These are phyloP conservation scores for Collichthys lucidus DNA, from an alignment of 2,113 vertebrate species.

Conservation along the genomic window DNA sequence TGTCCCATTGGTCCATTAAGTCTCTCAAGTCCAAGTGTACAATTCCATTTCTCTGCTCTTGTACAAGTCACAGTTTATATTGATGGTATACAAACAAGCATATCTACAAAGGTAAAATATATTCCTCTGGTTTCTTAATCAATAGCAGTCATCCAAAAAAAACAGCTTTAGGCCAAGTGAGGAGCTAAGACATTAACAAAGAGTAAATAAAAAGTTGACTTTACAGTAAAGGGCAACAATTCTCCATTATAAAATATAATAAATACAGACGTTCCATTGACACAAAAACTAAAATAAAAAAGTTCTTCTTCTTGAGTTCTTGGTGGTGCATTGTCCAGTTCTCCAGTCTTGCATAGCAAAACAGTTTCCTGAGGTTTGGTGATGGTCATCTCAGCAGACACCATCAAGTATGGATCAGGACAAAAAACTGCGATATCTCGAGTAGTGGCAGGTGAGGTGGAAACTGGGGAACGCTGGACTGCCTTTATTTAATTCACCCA, in stretches of 20 bases:
- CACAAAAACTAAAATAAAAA: not conserved
- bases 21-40: not conserved
- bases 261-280: not conserved
- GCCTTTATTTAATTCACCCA: not conserved
- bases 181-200: not conserved
- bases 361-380: not conserved
- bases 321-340: not conserved
- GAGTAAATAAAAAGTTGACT: not conserved
- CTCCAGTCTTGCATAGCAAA: not conserved
- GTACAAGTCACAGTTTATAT: no score
- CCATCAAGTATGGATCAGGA: not conserved
- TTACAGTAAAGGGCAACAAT: not conserved
- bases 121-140: not conserved
- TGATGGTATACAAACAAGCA: no score
- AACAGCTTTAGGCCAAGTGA: not conserved
- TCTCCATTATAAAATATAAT: not conserved
- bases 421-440: not conserved
- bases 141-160: not conserved
- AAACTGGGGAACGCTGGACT: not conserved
- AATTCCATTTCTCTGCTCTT: no score
- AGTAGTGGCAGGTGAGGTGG: not conserved
- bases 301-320: not conserved
- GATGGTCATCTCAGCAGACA: not conserved
- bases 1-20: not conserved
- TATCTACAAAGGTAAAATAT: not conserved